Base-by-base conservation (phyloP, 37 sponge, comb jelly and placozoan genomes). In the Geodia barretti region DNA sequence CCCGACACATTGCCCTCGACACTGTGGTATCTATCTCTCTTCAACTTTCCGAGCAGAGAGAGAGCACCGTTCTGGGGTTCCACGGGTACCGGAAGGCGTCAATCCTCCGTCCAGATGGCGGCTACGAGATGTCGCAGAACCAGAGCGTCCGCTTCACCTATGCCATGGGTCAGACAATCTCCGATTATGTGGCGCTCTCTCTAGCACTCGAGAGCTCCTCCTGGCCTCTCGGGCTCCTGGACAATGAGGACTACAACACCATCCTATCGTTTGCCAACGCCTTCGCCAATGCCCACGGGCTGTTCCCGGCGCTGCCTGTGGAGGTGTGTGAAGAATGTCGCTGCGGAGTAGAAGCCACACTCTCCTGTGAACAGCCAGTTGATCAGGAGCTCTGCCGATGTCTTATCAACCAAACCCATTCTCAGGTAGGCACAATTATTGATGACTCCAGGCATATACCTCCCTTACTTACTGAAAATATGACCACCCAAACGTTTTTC, bases 171-270 rank as follows among this genome's bases (percentile, higher is more conserved):
- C 19, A 69, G 3, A 76, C 73, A n/a, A 21, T 82, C 19, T 37
- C 39, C n/a, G 83, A 82, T 32, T 88, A 88, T 62, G 72, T 88
- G 36, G 63, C 75, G 3, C 77, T 88, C 35, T 61, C 83, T n/a
- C 34, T 83, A n/a, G 66, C 39, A 0, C 26, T 43, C 0, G 79
- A 77, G 36, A 77, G 88, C 9, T n/a, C 54, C 11, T 62, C 72
- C 1, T 88, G 68, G 66, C 31, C 78, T 1, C n/a, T 88, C 21
- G 30, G 70, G 14, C 32, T 62, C 11, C 23, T 82, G 1, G 42
- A 28, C 1, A 25, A 28, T 2, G 70, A 38, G n/a, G 62, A 71
- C 60, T 1, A 14, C 5, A 23, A 3, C 30, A 35, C 76, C 9
- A 14, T 88, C 26, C 19, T 30, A 29, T 72, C 72, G 1, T 70